phyloP scores from a whole-genome alignment of 2,888 invertebrate genomes.

The Machimus rusticus region DNA sequence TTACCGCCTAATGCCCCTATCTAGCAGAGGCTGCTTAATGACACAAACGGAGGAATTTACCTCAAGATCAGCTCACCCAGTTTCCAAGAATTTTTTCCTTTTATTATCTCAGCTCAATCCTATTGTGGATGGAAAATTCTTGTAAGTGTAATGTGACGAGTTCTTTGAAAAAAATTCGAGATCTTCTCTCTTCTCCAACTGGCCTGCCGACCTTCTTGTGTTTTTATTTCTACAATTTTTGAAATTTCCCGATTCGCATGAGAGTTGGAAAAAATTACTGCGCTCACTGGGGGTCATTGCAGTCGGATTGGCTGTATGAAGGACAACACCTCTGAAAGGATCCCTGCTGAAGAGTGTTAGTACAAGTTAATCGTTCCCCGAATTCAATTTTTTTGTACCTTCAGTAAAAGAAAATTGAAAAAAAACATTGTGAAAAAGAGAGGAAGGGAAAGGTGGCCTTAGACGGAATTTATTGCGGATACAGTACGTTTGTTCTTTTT shows the following conservation, averaged over 20 bases:
- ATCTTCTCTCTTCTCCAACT: neutral
- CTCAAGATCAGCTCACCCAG: slow-evolving; percentile 24
- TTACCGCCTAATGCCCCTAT: neutral
- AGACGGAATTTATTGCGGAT: neutral
- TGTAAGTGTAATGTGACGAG: neutral
- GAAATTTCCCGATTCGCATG: neutral
- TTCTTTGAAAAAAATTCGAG: neutral
- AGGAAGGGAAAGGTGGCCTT: neutral
- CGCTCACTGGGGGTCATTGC: neutral
- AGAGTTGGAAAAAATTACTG: neutral
- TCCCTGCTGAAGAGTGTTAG: neutral
- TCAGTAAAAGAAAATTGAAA: neutral
- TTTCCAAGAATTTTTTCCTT: slow-evolving; percentile 28
- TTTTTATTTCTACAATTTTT: neutral
- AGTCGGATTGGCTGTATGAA: neutral
- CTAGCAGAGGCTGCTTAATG: slow-evolving; percentile 5
- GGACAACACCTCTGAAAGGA: neutral
- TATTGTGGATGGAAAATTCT: slow-evolving; percentile 27
- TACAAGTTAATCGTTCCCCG: neutral
- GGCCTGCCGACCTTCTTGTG: neutral
- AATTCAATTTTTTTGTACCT: neutral
- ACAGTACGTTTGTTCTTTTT: neutral
- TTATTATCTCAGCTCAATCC: slow-evolving; percentile 9
- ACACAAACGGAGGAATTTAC: slow-evolving; percentile 30
- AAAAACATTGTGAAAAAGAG: neutral